These are phyloP conservation scores for Nysson spinosus DNA, from an alignment of 2,888 invertebrate species.

Conservation along the genomic window DNA sequence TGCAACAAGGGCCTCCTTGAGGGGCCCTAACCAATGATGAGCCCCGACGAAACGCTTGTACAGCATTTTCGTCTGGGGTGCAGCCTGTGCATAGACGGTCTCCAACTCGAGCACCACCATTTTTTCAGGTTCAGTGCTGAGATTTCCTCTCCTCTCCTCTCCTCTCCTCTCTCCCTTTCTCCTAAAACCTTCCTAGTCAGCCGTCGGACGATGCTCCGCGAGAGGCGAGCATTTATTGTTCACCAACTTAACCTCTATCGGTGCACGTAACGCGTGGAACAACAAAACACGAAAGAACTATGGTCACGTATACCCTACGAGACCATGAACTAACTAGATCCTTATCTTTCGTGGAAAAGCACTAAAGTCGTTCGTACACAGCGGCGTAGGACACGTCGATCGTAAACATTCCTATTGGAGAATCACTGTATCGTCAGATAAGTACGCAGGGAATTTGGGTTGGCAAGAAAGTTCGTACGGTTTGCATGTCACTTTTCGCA, in stretches of 20 bases:
- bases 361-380: no score
- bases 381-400: no score
- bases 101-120: conserved; percentile 89
- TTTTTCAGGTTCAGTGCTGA: conserved; percentile 54
- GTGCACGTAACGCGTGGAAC: no score
- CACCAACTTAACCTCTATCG: no score
- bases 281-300: no score
- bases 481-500: no score
- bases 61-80: conserved; percentile 92
- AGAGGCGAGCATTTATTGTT: conserved; percentile 35
- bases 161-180: conserved; percentile 5
- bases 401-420: conserved; percentile 13
- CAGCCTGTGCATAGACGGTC: conserved; percentile 88
- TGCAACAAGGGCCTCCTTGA: conserved; percentile 78
- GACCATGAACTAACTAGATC: no score
- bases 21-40: conserved; percentile 93
- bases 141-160: conserved; percentile 20
- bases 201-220: conserved; percentile 30
- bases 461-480: no score
- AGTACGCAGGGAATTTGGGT: no score
- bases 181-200: conserved; percentile 22
- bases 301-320: no score
- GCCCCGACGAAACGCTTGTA: conserved; percentile 94
- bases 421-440: conserved; percentile 20
- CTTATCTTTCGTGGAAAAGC: no score